These are phyloP conservation scores for Nephrotoma flavescens DNA, from an alignment of 2,888 invertebrate species.

Conservation along the genomic window DNA sequence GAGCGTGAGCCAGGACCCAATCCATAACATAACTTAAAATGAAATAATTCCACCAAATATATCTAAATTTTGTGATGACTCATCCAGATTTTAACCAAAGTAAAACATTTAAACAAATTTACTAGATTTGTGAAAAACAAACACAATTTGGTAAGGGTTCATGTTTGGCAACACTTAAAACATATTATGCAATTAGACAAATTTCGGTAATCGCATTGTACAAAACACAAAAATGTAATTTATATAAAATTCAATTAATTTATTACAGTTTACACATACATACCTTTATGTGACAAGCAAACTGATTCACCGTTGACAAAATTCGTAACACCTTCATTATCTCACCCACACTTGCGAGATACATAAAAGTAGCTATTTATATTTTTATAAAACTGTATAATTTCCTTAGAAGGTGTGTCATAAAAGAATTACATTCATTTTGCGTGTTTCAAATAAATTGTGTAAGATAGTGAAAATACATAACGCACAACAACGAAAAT, in stretches of 20 bases:
- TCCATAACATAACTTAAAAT: no score
- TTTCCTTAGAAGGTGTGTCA: neutral
- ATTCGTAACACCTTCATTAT: neutral
- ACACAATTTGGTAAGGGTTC: neutral
- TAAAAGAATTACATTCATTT: neutral
- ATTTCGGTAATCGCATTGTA: neutral
- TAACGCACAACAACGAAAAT: neutral
- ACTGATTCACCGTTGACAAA: neutral
- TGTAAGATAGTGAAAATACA: neutral
- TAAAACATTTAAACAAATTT: no score
- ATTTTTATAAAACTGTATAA: neutral
- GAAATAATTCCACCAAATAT: no score
- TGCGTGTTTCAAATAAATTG: neutral
- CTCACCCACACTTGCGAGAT: neutral
- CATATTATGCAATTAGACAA: neutral
- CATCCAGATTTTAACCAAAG: no score
- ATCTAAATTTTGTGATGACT: no score
- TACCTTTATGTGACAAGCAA: neutral
- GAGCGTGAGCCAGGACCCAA: no score
- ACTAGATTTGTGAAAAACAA: no score
- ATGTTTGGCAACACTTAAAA: neutral
- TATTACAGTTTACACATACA: neutral
- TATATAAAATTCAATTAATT: neutral
- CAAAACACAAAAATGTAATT: neutral
- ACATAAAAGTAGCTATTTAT: neutral